Evolutionary conservation across 1,140 invertebrate genomes (phyloP), one percentile per base, ranked within the genome.

Genomic region (Aradophagus sp.): DNA sequence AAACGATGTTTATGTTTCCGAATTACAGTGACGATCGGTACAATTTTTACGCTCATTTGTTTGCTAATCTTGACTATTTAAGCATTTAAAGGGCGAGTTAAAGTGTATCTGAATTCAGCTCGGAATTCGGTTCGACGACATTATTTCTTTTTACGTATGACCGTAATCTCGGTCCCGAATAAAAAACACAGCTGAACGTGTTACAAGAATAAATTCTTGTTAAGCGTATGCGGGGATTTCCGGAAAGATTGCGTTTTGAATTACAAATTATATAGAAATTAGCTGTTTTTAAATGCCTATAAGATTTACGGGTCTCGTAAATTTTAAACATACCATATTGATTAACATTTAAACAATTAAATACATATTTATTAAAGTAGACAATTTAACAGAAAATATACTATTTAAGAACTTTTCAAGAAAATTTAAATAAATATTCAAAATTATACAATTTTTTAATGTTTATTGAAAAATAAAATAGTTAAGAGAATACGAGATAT

Each of bases 131-230:
- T 44, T 56, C 13, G 17, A 6, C 7, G 29, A 15, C 55, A 39
- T 42, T 47, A 39, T 47, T 59, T 58, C 26, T n/a, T 38, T 26
- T 56, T 53, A 41, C 13, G 17, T 56, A 44, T 56, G 19, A 27
- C 20, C 52, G 31, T 56, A 56, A 56, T 56, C 39, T 56, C 19
- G 19, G 27, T 20, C 11, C 29, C 16, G 38, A n/a, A n/a, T 55
- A 55, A 55, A 55, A 42, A 55, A 29, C 26, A 11, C 15, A 23
- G 39, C 17, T 16, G 16, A 42, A 35, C 19, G 29, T 26, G 14
- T 34, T 42, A 31, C 52, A 55, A 42, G 39, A 42, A 42, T 55
- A 55, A 55, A 55, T 55, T 55, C 38, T 55, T 42, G 52, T 44
- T 55, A 55, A 55, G 27, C 38, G 29, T 34, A 29, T 13, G 20